These are phyloP conservation scores for Forficula auricularia DNA, from an alignment of 1,140 invertebrate species.

Conservation along the genomic window DNA sequence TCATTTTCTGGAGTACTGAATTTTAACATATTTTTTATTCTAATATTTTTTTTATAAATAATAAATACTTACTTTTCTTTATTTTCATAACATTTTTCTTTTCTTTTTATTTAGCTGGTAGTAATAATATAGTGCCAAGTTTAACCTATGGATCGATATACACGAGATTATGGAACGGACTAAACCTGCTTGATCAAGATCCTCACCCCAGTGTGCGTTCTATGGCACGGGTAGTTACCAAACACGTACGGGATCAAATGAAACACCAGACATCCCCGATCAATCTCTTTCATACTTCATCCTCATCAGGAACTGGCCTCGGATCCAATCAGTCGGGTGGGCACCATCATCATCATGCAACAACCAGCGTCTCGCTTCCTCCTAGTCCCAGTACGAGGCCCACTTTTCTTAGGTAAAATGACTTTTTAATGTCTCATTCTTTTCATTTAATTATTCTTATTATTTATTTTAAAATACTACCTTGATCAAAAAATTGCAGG, in stretches of 20 bases:
- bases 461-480: too few relatives aligned
- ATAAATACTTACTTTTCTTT: slow-evolving; percentile 14
- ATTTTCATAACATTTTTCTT: slow-evolving; percentile 9
- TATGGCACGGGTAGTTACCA: slow-evolving; percentile 58
- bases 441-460: too few relatives aligned
- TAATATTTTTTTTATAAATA: too few relatives aligned
- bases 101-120: slow-evolving; percentile 18
- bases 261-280: slow-evolving; percentile 1
- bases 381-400: too few relatives aligned
- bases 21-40: too few relatives aligned
- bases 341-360: too few relatives aligned
- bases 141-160: slow-evolving; percentile 52
- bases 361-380: too few relatives aligned
- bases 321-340: not conserved
- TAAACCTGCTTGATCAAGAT: slow-evolving; percentile 59
- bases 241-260: slow-evolving; percentile 60
- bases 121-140: slow-evolving; percentile 26
- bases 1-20: too few relatives aligned
- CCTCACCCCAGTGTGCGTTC: slow-evolving; percentile 62
- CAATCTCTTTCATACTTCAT: not conserved
- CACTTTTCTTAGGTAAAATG: too few relatives aligned
- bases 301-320: slow-evolving; percentile 17
- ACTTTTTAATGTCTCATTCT: too few relatives aligned
- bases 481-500: too few relatives aligned
- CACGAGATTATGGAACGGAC: slow-evolving; percentile 66